A percentile compares a stretch with the other conserved stretches of the same genome.
Evolutionary conservation across 2,113 vertebrate genomes (phyloP).

Genomic region (Myodes glareolus): DNA sequence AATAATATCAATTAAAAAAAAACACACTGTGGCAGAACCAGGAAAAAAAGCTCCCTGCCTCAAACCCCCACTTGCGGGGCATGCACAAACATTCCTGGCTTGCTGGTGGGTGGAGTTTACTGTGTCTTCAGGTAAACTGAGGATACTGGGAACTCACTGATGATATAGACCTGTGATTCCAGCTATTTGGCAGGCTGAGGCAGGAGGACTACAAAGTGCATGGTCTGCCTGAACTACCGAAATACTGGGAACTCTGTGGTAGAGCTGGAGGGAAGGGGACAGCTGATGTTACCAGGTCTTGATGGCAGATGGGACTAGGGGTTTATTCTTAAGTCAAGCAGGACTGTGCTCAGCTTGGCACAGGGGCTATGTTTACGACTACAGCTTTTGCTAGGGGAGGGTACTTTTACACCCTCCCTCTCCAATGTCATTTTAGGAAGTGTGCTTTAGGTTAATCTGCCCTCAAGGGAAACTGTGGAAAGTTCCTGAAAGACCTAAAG

Average conservation of each 20-base stretch:
- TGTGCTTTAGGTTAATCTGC: not conserved
- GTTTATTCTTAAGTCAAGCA: not conserved
- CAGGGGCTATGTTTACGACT: not conserved
- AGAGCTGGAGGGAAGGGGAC: not conserved
- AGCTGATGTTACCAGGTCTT: not conserved
- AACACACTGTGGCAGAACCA: no score
- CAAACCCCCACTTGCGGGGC: not conserved
- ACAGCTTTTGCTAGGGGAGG: not conserved
- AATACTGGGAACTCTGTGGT: not conserved
- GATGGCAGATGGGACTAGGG: not conserved
- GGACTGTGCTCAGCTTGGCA: not conserved
- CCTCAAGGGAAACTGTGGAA: not conserved
- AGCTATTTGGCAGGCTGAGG: not conserved
- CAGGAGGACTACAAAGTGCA: not conserved
- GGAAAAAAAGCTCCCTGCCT: no score
- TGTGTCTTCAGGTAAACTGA: not conserved
- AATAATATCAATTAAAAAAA: no score
- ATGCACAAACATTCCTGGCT: not conserved
- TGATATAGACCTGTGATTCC: not conserved
- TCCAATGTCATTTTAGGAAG: not conserved
- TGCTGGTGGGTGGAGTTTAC: not conserved
- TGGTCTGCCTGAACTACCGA: not conserved
- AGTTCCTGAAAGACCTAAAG: not conserved
- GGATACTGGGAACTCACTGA: no score
- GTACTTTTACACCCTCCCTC: accelerated